These are phyloP conservation scores for Myotis myotis DNA, from an alignment of 2,797 vertebrate species.

Conservation along the genomic window DNA sequence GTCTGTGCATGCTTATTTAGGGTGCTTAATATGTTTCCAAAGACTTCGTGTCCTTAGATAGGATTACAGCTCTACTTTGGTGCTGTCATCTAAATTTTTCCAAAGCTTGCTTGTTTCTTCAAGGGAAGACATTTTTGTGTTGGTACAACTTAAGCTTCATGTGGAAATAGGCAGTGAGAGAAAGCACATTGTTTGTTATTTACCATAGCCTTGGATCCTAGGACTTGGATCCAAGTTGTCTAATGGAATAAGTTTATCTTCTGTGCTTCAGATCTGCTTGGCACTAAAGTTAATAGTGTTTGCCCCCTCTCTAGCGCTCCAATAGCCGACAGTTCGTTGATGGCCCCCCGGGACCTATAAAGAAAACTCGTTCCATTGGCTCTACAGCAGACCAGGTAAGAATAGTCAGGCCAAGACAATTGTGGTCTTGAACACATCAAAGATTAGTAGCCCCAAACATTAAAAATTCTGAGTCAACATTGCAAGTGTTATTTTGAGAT, in stretches of 20 bases:
- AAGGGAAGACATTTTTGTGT: slow-evolving; percentile 58
- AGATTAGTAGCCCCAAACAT: background rate
- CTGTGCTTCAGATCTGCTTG: slow-evolving; percentile 34
- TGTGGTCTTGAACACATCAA: background rate
- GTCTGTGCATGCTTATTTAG: slow-evolving; percentile 48
- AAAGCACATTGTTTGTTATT: slow-evolving; percentile 40
- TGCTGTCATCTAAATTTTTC: slow-evolving; percentile 62
- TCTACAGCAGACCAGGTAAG: slow-evolving; percentile 88
- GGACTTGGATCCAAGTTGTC: slow-evolving; percentile 9
- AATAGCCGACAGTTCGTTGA: slow-evolving; percentile 91
- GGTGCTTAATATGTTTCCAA: slow-evolving; percentile 23
- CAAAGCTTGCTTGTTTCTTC: slow-evolving; percentile 47
- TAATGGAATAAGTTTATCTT: slow-evolving; percentile 46
- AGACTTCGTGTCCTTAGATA: slow-evolving; percentile 44
- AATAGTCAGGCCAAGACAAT: slow-evolving; percentile 12
- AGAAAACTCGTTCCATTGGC: slow-evolving; percentile 92
- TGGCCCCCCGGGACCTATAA: slow-evolving; percentile 89
- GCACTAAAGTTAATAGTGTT: slow-evolving; percentile 37
- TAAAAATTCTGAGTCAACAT: slow-evolving; percentile 17
- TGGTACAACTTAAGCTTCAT: slow-evolving; percentile 30
- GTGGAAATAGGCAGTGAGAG: slow-evolving; percentile 19
- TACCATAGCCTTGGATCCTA: background rate
- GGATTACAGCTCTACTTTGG: slow-evolving; percentile 61
- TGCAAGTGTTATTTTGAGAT: background rate
- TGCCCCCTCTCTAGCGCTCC: slow-evolving; percentile 88